phyloP scores from a whole-genome alignment of 2,113 vertebrate species.

The Tetrao urogallus region DNA sequence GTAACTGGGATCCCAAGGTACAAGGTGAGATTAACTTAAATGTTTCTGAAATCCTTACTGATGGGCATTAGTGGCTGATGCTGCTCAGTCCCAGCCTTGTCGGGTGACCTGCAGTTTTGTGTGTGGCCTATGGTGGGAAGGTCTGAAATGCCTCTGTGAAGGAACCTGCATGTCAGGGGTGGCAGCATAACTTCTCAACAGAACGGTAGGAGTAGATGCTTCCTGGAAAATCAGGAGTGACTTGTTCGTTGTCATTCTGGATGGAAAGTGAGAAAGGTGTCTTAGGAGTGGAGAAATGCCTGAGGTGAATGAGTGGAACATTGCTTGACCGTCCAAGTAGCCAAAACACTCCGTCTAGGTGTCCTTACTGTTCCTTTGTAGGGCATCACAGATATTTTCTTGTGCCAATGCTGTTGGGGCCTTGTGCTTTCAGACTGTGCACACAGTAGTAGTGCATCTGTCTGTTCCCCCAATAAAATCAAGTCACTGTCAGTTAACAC shows the following conservation, averaged over 20 bases:
- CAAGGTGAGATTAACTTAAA: background rate
- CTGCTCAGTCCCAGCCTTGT: background rate
- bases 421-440: background rate
- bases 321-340: background rate
- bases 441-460: background rate
- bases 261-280: background rate
- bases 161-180: background rate
- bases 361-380: background rate
- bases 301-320: background rate
- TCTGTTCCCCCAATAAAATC: background rate
- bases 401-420: background rate
- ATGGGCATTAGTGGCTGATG: background rate
- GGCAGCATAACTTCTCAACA: background rate
- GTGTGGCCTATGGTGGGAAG: fast-evolving
- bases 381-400: background rate
- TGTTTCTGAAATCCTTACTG: background rate
- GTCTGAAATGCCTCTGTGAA: background rate
- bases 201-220: background rate
- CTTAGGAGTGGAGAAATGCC: background rate
- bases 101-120: background rate
- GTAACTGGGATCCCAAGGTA: background rate
- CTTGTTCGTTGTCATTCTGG: background rate
- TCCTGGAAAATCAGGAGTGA: conserved; percentile 42
- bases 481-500: background rate
- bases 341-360: background rate